Evolutionary conservation across 37 sponge, comb jelly and placozoan genomes (phyloP).

Genomic region (Bolinopsis microptera): DNA sequence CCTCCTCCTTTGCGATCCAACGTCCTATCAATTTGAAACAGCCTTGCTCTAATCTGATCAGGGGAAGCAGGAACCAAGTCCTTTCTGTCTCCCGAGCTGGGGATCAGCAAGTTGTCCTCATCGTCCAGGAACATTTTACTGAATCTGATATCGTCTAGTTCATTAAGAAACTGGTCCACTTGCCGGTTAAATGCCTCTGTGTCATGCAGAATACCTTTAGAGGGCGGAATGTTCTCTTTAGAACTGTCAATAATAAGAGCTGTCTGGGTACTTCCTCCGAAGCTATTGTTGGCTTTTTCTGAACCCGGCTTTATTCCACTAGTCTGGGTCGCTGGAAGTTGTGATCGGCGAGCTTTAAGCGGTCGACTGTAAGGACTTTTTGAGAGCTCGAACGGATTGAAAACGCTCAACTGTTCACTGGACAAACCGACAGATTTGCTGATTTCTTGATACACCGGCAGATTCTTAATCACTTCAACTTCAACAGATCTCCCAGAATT

Average conservation of each 20-base stretch:
- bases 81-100: too few relatives aligned
- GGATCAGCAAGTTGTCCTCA: too few relatives aligned
- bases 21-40: neutral
- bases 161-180: neutral
- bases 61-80: neutral
- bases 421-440: neutral
- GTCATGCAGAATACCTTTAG: neutral
- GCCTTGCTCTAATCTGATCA: neutral
- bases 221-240: neutral
- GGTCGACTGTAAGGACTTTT: constrained; percentile 19
- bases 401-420: neutral
- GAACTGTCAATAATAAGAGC: neutral
- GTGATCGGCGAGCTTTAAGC: neutral
- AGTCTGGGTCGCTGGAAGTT: neutral
- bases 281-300: neutral
- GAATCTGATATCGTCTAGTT: neutral
- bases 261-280: neutral
- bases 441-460: neutral
- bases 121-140: neutral
- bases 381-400: constrained; percentile 3
- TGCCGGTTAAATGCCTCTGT: neutral
- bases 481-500: neutral
- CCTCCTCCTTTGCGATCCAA: neutral
- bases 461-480: too few relatives aligned
- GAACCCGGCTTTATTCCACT: neutral